Base-by-base conservation (phyloP, 35 echinoderm and acorn worm species). In the Apostichopus parvimensis region DNA sequence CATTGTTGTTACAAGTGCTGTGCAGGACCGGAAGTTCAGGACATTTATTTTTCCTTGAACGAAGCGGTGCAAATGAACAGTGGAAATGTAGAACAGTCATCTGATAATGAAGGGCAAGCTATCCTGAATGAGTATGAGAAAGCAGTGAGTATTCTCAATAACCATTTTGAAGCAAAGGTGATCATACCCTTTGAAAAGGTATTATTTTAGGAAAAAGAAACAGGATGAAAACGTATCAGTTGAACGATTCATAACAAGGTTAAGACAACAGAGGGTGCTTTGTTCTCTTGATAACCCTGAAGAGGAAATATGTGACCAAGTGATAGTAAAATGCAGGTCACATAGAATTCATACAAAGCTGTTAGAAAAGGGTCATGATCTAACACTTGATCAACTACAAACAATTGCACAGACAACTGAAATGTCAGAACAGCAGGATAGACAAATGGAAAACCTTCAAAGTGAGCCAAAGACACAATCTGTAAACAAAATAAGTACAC, bases 271-370 rank as follows among this genome's bases (percentile, higher is more conserved):
- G 26, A 45, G 34, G 34, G 94, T 80, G 6, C 26, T 24, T 0
- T 91, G 77, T 90, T 14, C 26, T 0, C 90, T 86, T 85, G 84
- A 91, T 15, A 79, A 92, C 56, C 13, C 68, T 18, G 61, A 91
- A 13, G 93, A 92, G 60, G 45, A 64, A 82, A 92, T 92, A 52
- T 13, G 91, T 6, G 90, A 92, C 53, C 84, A 95, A 71, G 90
- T 95, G 4, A 95, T 95, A 18, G 80, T 92, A 82, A 92, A 95
- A 54, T 92, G 94, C 72, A 95, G 57, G 65, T 92, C 94, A 26
- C n/a, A 56, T 15, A 92, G n/a, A 17, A 79, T 45, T n/a, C 24
- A 92, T 57, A 23, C 21, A 68, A 14, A 95, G 79, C 62, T 95
- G 56, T 26, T 92, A 57, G 81, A 87, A 70, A 95, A 95, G 68